phyloP scores from a whole-genome alignment of 2,113 vertebrate species.

The Myiozetetes cayanensis region DNA sequence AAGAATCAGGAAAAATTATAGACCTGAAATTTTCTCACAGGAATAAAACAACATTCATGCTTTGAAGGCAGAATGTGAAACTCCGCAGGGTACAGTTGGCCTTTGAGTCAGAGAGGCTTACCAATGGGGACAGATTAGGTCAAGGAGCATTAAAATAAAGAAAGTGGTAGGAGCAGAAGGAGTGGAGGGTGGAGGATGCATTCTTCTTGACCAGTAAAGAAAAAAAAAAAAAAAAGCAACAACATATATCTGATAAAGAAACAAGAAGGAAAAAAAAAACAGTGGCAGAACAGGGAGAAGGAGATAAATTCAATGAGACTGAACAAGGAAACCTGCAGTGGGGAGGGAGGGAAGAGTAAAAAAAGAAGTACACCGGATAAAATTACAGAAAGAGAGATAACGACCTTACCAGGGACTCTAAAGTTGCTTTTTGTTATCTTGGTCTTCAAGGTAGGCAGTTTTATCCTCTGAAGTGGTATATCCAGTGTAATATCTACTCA shows the following conservation, averaged over 20 bases:
- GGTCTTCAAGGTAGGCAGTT: background rate
- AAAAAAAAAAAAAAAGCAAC: background rate
- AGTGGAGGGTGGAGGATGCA: background rate
- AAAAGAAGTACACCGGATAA: accelerated
- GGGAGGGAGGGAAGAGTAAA: accelerated
- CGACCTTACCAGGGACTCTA: background rate
- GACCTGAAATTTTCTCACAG: slow-evolving; percentile 5
- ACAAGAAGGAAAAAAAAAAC: background rate
- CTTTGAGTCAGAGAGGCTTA: slow-evolving; percentile 31
- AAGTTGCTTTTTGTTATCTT: background rate
- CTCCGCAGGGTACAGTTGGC: slow-evolving; percentile 26
- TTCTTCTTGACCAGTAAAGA: background rate
- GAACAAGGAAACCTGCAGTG: background rate
- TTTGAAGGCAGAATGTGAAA: slow-evolving; percentile 21
- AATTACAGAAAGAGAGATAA: background rate
- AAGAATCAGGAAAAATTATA: background rate
- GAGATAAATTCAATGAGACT: background rate
- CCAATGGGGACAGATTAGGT: slow-evolving; percentile 34
- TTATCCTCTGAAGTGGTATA: background rate
- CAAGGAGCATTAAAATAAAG: slow-evolving; percentile 36
- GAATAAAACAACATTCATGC: background rate
- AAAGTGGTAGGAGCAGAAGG: background rate
- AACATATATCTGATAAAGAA: background rate
- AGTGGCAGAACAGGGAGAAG: background rate
- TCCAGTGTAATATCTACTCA: background rate